Evolutionary conservation across 1,140 invertebrate species (phyloP).

Genomic region (Aleiodes sp.): DNA sequence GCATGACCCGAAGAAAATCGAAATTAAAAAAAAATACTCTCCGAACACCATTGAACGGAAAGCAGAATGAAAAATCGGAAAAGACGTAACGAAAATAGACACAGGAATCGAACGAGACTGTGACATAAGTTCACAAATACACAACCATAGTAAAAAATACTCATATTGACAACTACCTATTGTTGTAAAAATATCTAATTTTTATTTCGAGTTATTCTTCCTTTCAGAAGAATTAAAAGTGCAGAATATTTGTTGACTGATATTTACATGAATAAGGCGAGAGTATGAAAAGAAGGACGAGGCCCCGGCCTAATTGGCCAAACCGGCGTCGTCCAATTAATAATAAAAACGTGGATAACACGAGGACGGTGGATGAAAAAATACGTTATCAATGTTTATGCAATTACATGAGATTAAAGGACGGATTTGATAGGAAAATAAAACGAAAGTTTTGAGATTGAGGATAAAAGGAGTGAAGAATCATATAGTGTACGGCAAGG

Average conservation of each 20-base stretch:
- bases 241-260: background rate
- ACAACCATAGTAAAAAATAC: no score
- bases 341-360: slow-evolving; percentile 25
- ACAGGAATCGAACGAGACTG: background rate
- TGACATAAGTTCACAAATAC: background rate
- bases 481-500: no score
- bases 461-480: background rate
- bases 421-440: background rate
- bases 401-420: background rate
- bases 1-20: background rate
- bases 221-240: background rate
- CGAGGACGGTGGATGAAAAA: background rate
- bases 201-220: background rate
- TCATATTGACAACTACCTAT: background rate
- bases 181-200: no score
- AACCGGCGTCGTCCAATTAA: slow-evolving; percentile 25
- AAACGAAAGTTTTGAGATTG: background rate
- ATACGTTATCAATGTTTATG: background rate
- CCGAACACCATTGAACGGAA: background rate
- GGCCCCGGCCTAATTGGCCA: slow-evolving; percentile 22
- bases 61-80: slow-evolving; percentile 10
- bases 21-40: no score
- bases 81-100: background rate
- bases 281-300: slow-evolving; percentile 19
- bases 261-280: background rate